Percentiles rank a stretch among this genome's conserved stretches.
Conservation (phyloP, 2,888 invertebrate species). For the Chymomyza fuscimana region DNA sequence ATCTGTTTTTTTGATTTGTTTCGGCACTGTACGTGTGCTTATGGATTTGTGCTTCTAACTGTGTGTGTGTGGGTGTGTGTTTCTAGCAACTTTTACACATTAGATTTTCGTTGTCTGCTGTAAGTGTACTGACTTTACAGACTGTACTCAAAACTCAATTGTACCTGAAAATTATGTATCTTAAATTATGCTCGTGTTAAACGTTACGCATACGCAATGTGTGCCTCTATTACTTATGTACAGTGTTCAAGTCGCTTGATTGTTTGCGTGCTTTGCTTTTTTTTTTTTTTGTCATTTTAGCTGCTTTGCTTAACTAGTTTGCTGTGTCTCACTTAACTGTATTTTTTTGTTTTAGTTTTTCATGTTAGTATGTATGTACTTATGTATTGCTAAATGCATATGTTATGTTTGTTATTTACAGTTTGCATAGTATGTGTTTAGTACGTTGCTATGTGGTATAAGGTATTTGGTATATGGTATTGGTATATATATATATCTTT, state of each 20-base stretch:
- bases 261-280: background rate
- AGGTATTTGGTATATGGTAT: constrained; percentile 37
- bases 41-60: constrained; percentile 12
- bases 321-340: constrained; percentile 16
- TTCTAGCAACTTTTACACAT: constrained; percentile 27
- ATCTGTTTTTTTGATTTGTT: constrained; percentile 12
- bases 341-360: constrained; percentile 15
- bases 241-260: constrained; percentile 22
- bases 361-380: background rate
- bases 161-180: constrained; percentile 54
- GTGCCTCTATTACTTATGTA: constrained; percentile 28
- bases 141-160: constrained; percentile 46
- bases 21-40: too few relatives aligned
- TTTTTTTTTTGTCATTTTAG: background rate
- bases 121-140: constrained; percentile 35
- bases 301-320: constrained; percentile 36
- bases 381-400: constrained; percentile 24
- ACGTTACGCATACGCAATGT: constrained; percentile 2
- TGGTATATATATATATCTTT: constrained; percentile 34
- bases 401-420: constrained; percentile 32
- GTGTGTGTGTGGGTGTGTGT: constrained; percentile 16
- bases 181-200: background rate
- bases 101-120: constrained; percentile 61
- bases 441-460: constrained; percentile 30
- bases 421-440: constrained; percentile 45